Conservation (phyloP, 2,888 invertebrate species). For the Hermodice carunculata region DNA sequence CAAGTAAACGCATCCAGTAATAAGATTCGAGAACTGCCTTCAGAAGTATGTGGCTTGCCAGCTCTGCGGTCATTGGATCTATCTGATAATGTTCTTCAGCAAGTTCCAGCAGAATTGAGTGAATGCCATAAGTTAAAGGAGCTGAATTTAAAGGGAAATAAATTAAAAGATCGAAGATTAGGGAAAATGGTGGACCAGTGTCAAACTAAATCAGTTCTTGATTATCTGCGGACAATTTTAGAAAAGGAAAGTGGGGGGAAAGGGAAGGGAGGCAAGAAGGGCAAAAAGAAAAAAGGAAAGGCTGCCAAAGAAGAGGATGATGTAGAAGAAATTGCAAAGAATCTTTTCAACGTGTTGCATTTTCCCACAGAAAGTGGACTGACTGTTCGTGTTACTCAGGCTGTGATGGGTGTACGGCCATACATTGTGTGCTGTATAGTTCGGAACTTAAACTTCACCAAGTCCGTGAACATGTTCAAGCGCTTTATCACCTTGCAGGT, state of each 20-base stretch:
- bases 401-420: slow-evolving; percentile 77
- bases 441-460: slow-evolving; percentile 75
- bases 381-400: slow-evolving; percentile 49
- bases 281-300: slow-evolving; percentile 45
- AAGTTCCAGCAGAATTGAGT: slow-evolving; percentile 79
- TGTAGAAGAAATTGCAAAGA: slow-evolving; percentile 69
- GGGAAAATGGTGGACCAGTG: slow-evolving; percentile 79
- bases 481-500: slow-evolving; percentile 82
- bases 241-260: slow-evolving; percentile 50
- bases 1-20: slow-evolving; percentile 70
- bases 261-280: slow-evolving; percentile 39
- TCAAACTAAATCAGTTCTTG: slow-evolving; percentile 78
- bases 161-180: slow-evolving; percentile 80
- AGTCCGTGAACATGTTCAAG: slow-evolving; percentile 76
- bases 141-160: slow-evolving; percentile 81
- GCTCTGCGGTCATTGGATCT: slow-evolving; percentile 80
- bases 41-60: slow-evolving; percentile 74
- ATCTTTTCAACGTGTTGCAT: slow-evolving; percentile 55
- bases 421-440: slow-evolving; percentile 82
- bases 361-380: slow-evolving; percentile 65
- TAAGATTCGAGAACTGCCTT: slow-evolving; percentile 76
- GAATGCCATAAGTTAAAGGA: slow-evolving; percentile 83
- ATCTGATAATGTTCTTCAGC: slow-evolving; percentile 77
- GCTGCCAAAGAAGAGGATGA: slow-evolving; percentile 46
- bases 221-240: slow-evolving; percentile 77